Base-by-base conservation (phyloP, 2,113 vertebrate species). In the Trichomycterus rosablanca region DNA sequence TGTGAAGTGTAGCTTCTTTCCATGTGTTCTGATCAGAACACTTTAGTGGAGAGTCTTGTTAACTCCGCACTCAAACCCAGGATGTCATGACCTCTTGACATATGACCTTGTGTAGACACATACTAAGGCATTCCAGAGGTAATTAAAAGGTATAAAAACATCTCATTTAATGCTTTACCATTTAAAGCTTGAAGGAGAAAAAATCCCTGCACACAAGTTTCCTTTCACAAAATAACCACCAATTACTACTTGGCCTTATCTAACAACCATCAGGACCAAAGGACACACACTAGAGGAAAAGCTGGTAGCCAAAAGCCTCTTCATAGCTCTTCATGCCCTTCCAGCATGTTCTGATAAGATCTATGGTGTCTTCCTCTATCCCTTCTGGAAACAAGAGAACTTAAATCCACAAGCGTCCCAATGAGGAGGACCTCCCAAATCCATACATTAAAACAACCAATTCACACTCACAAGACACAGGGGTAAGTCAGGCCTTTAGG, bases 371-470 rank as follows among this genome's bases (percentile, higher is more conserved):
- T 70, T 66, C 52, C 78, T 78, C 78, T 67, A 84, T 76, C 75
- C 74, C 42, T 54, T 64, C 78, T 77, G 75, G 73, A 82, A 80
- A 80, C 72, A 79, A 79, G 77, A 44, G 68, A 60, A 67, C 50
- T 70, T 71, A 79, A 81, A 74, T 60, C 75, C 80, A 81, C 74
- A 75, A 20, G 34, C 57, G 48, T 59, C 53, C 67, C 66, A 54
- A 66, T 32, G 63, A 72, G 70, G 49, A 60, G 39, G 83, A 84
- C 81, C 83, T 83, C 79, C 81, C 80, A 81, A 85, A 82, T 83
- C 84, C 76, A 85, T 77, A 84, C 81, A 81, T 86, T 83, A 81
- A 78, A 76, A 77, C 77, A 74, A 73, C 62, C 87, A 87, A 89
- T 87, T 81, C 77, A 58, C 72, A 70, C 81, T 86, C 81, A 79